phyloP scores from a whole-genome alignment of 2,113 vertebrate genomes.

The Taxidea taxus region DNA sequence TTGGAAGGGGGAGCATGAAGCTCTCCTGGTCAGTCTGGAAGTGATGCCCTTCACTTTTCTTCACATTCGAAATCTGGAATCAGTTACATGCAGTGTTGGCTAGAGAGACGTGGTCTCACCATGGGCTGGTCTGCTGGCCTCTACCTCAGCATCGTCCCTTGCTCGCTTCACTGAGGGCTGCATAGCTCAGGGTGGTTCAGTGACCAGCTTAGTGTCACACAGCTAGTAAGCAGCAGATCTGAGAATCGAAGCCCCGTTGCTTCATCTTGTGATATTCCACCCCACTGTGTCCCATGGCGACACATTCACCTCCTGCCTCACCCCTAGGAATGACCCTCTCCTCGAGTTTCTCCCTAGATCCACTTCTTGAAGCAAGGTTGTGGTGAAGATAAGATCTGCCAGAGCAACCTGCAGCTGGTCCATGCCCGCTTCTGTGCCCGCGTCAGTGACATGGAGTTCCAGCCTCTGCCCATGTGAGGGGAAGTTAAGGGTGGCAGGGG shows the following conservation, averaged over 20 bases:
- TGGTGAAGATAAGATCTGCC: conserved; percentile 93
- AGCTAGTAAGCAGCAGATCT: not conserved
- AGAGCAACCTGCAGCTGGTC: conserved; percentile 92
- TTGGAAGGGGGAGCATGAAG: not conserved
- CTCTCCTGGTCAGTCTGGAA: not conserved
- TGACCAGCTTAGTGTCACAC: not conserved
- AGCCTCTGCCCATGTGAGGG: conserved; percentile 88
- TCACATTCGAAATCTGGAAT: not conserved
- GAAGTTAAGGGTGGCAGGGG: not conserved
- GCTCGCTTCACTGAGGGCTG: not conserved
- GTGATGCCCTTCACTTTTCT: not conserved
- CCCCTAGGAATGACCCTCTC: not conserved
- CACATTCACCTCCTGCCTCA: not conserved
- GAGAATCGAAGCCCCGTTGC: not conserved
- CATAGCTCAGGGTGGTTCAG: not conserved
- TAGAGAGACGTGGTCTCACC: not conserved
- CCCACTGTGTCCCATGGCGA: not conserved
- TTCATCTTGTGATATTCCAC: not conserved
- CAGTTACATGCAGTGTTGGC: not conserved
- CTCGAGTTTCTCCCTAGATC: conserved; percentile 81
- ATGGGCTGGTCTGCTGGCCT: not conserved
- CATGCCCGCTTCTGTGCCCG: conserved; percentile 87
- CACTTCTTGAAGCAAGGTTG: conserved; percentile 95
- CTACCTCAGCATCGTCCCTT: fast-evolving
- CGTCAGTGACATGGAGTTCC: conserved; percentile 85